A percentile compares a stretch with the other conserved stretches of the same genome.
Evolutionary conservation across 2,797 vertebrate genomes (phyloP).

Genomic region (Pangasius mekongensis): DNA sequence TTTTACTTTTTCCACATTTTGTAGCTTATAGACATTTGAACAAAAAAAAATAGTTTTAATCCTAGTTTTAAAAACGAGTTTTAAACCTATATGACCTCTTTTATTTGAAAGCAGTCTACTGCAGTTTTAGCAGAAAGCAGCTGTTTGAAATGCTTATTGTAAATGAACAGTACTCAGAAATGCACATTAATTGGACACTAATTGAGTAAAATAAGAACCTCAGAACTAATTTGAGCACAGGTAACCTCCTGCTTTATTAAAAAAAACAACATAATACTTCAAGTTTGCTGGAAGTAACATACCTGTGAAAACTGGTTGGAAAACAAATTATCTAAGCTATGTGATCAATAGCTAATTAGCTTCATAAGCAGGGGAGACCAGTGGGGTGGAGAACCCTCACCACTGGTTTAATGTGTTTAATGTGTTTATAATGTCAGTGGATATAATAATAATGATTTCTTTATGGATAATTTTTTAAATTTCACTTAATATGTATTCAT

Average conservation of each 20-base stretch:
- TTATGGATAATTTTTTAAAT: neutral
- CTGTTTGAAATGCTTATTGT: neutral
- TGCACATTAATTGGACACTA: neutral
- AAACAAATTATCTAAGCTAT: neutral
- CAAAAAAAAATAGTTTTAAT: neutral
- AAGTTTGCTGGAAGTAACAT: neutral
- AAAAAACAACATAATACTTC: neutral
- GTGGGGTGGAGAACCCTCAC: no score
- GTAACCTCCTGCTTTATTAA: neutral
- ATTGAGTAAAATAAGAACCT: neutral
- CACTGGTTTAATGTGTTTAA: neutral
- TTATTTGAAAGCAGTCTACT: neutral
- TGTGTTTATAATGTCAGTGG: neutral
- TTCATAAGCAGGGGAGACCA: neutral
- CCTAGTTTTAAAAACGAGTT: no score
- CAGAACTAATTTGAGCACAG: neutral
- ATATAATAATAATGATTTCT: neutral
- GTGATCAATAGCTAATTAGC: constrained; percentile 5
- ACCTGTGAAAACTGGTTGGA: neutral
- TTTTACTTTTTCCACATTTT: constrained; percentile 4
- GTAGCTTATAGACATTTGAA: neutral
- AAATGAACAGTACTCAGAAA: neutral
- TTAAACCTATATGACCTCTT: no score
- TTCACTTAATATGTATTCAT: neutral
- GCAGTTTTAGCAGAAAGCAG: no score